Percentiles rank a stretch among this genome's conserved stretches.
These are phyloP conservation scores for Epinephelus malabaricus DNA, from an alignment of 2,797 vertebrate genomes.

Conservation along the genomic window DNA sequence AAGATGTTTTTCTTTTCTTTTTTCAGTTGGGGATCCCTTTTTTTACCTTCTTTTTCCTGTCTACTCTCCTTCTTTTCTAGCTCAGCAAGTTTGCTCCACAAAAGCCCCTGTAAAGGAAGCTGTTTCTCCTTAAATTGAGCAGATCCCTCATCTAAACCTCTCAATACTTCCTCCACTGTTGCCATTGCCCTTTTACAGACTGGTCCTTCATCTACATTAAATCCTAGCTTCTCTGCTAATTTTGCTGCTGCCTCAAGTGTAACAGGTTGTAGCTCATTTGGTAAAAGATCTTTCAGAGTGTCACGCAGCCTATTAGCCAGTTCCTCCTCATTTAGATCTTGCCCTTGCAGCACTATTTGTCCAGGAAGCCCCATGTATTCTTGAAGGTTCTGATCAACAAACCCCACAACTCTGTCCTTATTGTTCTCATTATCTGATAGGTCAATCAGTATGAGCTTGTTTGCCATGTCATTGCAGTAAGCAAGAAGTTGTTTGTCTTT, in stretches of 20 bases:
- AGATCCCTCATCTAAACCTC: conserved; percentile 74
- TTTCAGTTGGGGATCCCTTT: conserved; percentile 54
- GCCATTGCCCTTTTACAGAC: conserved; percentile 81
- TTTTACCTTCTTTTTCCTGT: conserved; percentile 57
- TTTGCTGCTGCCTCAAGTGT: conserved; percentile 83
- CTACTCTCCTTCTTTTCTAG: conserved; percentile 84
- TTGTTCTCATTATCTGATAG: conserved; percentile 55
- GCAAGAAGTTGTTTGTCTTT: conserved; percentile 76
- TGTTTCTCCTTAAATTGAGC: conserved; percentile 78
- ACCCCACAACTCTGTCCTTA: conserved; percentile 57
- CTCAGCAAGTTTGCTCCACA: conserved; percentile 80
- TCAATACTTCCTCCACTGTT: conserved; percentile 74
- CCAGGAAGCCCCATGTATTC: conserved; percentile 65
- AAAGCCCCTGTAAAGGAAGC: conserved; percentile 85
- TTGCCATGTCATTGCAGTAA: conserved; percentile 69
- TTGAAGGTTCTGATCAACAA: conserved; percentile 57
- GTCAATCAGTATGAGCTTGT: conserved; percentile 79
- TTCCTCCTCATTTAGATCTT: conserved; percentile 62
- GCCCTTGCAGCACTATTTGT: conserved; percentile 67
- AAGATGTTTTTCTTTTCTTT: conserved; percentile 72
- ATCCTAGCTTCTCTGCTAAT: conserved; percentile 73
- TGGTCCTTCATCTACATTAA: conserved; percentile 85
- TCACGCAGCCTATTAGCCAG: conserved; percentile 68
- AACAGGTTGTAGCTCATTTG: conserved; percentile 64
- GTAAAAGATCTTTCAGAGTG: conserved; percentile 67